Evolutionary conservation across 64 coral and sea anemone genomes (phyloP).

Genomic region (Trachythela sp.): DNA sequence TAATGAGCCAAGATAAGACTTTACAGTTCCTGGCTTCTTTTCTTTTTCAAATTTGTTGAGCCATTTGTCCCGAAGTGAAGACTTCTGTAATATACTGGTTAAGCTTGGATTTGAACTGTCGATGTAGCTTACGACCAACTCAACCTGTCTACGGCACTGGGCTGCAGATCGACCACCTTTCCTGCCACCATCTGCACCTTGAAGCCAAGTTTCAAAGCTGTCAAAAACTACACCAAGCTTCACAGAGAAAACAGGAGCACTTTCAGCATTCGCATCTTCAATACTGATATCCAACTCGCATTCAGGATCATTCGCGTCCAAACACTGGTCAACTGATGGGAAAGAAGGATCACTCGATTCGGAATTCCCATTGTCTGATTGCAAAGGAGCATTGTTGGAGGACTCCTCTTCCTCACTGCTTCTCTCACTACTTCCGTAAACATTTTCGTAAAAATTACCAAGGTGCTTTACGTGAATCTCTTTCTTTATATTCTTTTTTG

Average conservation of each 20-base stretch:
- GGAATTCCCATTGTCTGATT: neutral
- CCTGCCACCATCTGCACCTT: neutral
- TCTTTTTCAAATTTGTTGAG: no score
- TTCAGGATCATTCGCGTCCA: neutral
- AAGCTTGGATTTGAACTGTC: neutral
- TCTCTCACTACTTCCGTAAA: neutral
- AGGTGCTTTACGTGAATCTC: neutral
- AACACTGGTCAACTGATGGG: neutral
- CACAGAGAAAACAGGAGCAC: neutral
- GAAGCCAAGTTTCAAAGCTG: neutral
- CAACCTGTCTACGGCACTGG: neutral
- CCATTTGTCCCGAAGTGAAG: neutral
- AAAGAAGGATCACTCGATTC: neutral
- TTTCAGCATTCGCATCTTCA: no score
- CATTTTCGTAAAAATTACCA: neutral
- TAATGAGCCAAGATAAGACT: conserved; percentile 41
- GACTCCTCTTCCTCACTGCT: neutral
- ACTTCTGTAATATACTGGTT: neutral
- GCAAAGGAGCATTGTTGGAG: neutral
- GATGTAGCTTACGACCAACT: neutral
- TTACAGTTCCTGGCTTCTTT: no score
- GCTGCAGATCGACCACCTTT: neutral
- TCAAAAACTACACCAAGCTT: neutral
- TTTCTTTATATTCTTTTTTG: neutral
- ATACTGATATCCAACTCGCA: neutral